Base-by-base conservation (phyloP, 2,113 vertebrate genomes). In the Rhodinocichla rosea region DNA sequence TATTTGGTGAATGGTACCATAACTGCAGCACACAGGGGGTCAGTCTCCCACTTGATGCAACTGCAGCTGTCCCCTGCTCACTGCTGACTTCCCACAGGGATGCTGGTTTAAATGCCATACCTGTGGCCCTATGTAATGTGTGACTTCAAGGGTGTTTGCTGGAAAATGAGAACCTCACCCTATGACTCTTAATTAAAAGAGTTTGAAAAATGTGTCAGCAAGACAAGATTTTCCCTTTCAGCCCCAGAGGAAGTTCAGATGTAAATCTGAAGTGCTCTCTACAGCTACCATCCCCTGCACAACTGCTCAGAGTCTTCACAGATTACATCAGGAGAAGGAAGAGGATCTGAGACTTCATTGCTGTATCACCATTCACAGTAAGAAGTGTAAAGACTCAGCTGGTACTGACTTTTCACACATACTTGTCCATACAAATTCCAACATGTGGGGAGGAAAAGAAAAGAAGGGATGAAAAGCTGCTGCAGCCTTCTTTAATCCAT, bases 271-370 rank as follows among this genome's bases (percentile, higher is more conserved):
- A 67, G 32, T 23, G 42, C 53, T 67, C 49, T 83, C 75, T 33
- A 30, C 37, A 77, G 50, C 35, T 69, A 53, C 63, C 3, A 7
- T 59, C 27, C 64, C 37, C 75, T 90, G 65, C 57, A 65, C 50
- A 68, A 80, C 55, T 69, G 63, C 35, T 88, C 79, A 86, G 45
- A n/a, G 33, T 47, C 68, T 93, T 65, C 67, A 60, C 28, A 88
- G 93, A 87, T 62, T 82, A 71, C 65, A 87, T 89, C 71, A 90
- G 56, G 74, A 82, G 39, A 93, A 83, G 55, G 39, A 87, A 93
- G 35, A 81, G 47, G 53, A 76, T 57, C 56, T 14, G 44, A 90
- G 55, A 86, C 81, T 95, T 87, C 53, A 63, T 35, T 89, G 77
- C 62, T 11, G 1, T 83, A 83, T 83, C 53, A 68, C 35, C 28